Evolutionary conservation across 2,888 invertebrate species (phyloP).

Genomic region (Agrochola lota): DNA sequence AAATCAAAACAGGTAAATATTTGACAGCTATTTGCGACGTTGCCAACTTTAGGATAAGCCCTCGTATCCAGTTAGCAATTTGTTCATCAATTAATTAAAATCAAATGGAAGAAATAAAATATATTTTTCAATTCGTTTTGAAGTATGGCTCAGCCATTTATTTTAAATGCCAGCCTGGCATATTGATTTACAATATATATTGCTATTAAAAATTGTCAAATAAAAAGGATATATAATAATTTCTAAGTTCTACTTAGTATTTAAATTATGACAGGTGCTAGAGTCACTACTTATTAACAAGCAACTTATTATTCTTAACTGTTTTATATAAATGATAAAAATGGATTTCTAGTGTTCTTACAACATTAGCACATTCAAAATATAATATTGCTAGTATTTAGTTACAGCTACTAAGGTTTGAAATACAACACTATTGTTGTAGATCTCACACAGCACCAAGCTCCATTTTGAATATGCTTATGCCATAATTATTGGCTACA

Average conservation of each 20-base stretch:
- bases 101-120: constrained; percentile 15
- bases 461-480: constrained; percentile 20
- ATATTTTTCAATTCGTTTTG: neutral
- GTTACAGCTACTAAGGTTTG: neutral
- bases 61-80: neutral
- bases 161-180: constrained; percentile 46
- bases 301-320: constrained; percentile 13
- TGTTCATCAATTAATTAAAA: neutral
- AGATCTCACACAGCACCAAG: constrained; percentile 14
- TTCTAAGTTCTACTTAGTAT: constrained; percentile 33
- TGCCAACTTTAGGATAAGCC: too few species aligned
- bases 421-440: neutral
- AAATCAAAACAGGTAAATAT: too few species aligned
- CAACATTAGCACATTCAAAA: constrained; percentile 1
- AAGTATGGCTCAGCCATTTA: constrained; percentile 58
- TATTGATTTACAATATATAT: constrained; percentile 25
- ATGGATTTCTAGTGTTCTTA: neutral
- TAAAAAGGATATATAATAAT: constrained; percentile 32
- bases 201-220: constrained; percentile 7
- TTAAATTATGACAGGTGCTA: constrained; percentile 17
- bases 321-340: constrained; percentile 21
- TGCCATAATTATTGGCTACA: neutral
- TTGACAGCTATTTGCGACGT: too few species aligned
- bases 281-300: neutral
- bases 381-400: neutral